Evolutionary conservation across 2,113 vertebrate genomes (phyloP), one percentile per base, ranked within the genome.

Genomic region (Notechis scutatus): DNA sequence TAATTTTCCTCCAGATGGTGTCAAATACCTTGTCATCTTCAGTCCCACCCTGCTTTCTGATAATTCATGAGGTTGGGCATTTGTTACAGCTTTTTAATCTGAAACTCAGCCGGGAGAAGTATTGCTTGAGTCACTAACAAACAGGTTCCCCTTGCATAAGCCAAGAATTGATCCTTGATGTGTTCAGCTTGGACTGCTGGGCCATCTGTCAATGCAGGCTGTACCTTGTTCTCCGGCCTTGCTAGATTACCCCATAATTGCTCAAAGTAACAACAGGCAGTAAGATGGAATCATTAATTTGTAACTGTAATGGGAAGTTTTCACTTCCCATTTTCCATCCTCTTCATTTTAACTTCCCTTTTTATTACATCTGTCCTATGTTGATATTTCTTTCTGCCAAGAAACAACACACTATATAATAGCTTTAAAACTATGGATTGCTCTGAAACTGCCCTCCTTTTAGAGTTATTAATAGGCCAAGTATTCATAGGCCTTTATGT

Each of bases 171-270:
- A 88, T 55, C 92, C 52, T 55, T 87, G 89, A 91, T 45, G 74
- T 52, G 88, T 59, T 90, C 74, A 90, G 34, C 39, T 87, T 87
- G 34, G 59, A 87, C 92, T 47, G 50, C 85, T 57, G 57, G 59
- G 50, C 85, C 90, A 91, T 91, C 92, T 93, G 89, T 93, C 90
- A 88, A 59, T 50, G 56, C 90, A 47, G 85, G 92, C 92, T 93
- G 57, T 74, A 85, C 34, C 59, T 89, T 90, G 45, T 23, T 86
- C 45, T 34, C 59, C 47, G 26, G 57, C 50, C 81, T 20, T 45
- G 11, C 89, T 88, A 88, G 85, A 29, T 86, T 55, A 87, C 26
- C n/a, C 69, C 7, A 24, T 61, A 87, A 39, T 87, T 39, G 90
- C n/a, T 64, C 89, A 87, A n/a, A 87, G 85, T 92, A 92, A 45